Percentiles rank a stretch among this genome's conserved stretches.
These are phyloP conservation scores for Poeciliopsis infans DNA, from an alignment of 2,797 vertebrate species.

Conservation along the genomic window DNA sequence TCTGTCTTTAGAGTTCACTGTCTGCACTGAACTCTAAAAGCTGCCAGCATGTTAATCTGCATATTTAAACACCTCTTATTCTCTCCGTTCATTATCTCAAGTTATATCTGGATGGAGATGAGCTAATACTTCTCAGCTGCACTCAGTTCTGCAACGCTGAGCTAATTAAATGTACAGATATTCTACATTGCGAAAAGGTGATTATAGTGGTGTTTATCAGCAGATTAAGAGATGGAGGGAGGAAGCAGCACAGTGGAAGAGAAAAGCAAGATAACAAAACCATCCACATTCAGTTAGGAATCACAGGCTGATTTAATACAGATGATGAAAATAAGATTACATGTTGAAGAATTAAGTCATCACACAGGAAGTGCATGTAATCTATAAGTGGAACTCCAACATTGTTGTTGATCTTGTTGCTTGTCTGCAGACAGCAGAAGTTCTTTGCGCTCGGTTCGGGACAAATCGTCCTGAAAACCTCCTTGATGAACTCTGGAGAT, in stretches of 20 bases:
- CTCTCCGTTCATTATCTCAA: background rate
- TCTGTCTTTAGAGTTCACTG: background rate
- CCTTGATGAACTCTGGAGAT: constrained; percentile 87
- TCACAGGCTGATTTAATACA: background rate
- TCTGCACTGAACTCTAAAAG: background rate
- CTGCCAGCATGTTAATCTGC: background rate
- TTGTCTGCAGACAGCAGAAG: constrained; percentile 55
- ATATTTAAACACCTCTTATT: background rate
- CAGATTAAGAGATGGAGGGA: background rate
- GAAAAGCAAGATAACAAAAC: background rate
- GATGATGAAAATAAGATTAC: background rate
- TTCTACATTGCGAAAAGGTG: background rate
- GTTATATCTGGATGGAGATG: background rate
- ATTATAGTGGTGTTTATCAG: background rate
- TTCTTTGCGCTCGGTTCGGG: constrained; percentile 87
- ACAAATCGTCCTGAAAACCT: constrained; percentile 85
- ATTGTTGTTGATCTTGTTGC: background rate
- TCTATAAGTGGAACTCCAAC: background rate
- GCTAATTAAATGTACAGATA: background rate
- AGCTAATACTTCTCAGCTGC: background rate
- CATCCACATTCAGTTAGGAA: background rate
- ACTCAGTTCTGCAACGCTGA: background rate
- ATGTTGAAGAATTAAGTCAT: background rate
- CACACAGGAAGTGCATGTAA: background rate
- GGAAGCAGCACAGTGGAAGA: background rate